phyloP scores from a whole-genome alignment of 1,140 invertebrate genomes.

The Drosophila varians region DNA sequence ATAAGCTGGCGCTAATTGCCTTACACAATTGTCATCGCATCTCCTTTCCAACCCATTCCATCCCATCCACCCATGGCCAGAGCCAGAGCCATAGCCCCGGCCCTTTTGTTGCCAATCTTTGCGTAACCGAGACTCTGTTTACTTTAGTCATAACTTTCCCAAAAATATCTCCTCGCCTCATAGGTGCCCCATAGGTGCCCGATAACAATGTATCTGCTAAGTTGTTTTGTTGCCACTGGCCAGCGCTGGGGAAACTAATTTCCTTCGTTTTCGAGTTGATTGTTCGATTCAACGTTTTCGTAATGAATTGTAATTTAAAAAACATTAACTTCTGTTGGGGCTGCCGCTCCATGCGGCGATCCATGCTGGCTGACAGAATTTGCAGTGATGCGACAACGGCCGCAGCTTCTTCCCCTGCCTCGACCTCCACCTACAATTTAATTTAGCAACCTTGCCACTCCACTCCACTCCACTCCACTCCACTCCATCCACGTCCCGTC shows the following conservation, averaged over 20 bases:
- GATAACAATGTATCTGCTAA: conserved; percentile 21
- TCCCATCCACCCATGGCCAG: conserved; percentile 16
- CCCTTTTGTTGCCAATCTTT: conserved; percentile 55
- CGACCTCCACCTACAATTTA: conserved; percentile 73
- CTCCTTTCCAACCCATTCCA: conserved; percentile 11
- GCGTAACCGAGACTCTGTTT: conserved; percentile 45
- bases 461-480: conserved; percentile 8
- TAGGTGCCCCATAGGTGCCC: neutral
- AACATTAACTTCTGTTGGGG: conserved; percentile 46
- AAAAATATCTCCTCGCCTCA: conserved; percentile 32
- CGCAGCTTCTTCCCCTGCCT: conserved; percentile 15
- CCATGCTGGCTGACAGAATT: conserved; percentile 59
- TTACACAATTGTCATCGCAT: conserved; percentile 37
- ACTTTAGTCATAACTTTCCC: conserved; percentile 59
- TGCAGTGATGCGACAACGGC: conserved; percentile 17
- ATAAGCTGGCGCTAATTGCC: conserved; percentile 60
- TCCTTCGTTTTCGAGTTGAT: conserved; percentile 24
- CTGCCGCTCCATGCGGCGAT: conserved; percentile 3
- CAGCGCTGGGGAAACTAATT: conserved; percentile 47
- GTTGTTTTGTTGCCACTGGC: conserved; percentile 25
- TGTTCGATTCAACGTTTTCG: conserved; percentile 27
- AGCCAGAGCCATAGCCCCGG: neutral
- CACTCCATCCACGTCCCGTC: conserved; percentile 22
- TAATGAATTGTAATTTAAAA: conserved; percentile 71
- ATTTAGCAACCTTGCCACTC: conserved; percentile 67